Evolutionary conservation across 1,140 invertebrate species (phyloP).

Genomic region (Holcopasites calliopsidis): DNA sequence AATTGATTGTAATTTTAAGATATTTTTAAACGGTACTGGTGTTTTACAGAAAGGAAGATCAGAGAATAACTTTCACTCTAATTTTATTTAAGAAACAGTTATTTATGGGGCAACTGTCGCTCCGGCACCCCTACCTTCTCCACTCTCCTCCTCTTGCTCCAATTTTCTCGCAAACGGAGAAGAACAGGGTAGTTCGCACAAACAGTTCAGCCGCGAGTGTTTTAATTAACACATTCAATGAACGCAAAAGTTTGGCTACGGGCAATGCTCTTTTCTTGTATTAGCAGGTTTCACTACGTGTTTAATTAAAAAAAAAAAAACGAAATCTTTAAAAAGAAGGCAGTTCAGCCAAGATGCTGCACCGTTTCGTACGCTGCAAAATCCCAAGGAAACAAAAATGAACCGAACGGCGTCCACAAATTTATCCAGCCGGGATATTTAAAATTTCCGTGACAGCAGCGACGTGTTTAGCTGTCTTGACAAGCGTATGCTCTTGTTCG

Average conservation of each 20-base stretch:
- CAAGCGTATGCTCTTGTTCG: not conserved
- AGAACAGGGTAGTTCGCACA: not conserved
- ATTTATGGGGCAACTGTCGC: not conserved
- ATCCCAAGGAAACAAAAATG: not conserved
- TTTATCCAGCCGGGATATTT: not conserved
- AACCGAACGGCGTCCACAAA: not conserved
- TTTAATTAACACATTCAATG: slow-evolving; percentile 16
- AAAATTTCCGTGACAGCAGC: not conserved
- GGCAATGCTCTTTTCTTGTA: not conserved
- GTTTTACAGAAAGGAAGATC: too few relatives aligned
- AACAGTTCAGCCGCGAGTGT: not conserved
- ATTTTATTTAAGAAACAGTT: too few relatives aligned
- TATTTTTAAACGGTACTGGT: too few relatives aligned
- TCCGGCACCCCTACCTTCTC: not conserved
- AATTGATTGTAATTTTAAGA: too few relatives aligned
- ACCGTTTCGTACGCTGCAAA: not conserved
- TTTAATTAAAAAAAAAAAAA: not conserved
- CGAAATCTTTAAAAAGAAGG: not conserved
- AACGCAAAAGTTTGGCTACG: not conserved
- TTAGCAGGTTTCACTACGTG: not conserved
- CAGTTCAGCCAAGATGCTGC: not conserved
- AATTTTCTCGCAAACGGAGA: not conserved
- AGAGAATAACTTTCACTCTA: too few relatives aligned
- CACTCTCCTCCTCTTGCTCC: not conserved
- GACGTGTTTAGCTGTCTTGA: not conserved